These are phyloP conservation scores for Colaptes auratus DNA, from an alignment of 2,113 vertebrate species.

Conservation along the genomic window DNA sequence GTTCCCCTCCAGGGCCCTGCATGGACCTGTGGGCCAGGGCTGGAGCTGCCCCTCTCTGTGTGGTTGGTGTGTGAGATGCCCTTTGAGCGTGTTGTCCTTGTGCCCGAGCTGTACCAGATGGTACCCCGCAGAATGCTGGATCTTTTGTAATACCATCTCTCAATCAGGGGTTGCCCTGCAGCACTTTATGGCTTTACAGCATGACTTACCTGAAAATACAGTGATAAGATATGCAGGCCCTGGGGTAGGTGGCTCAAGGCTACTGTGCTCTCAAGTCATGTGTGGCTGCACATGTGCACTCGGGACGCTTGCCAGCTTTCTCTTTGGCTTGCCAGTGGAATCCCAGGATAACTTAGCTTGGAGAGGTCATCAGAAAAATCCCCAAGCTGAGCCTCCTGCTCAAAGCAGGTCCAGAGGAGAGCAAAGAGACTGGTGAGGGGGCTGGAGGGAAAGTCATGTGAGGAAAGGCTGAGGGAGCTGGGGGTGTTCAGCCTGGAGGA, in stretches of 20 bases:
- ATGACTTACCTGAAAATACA: neutral
- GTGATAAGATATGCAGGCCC: neutral
- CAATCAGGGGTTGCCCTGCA: neutral
- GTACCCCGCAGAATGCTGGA: neutral
- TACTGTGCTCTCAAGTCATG: accelerated
- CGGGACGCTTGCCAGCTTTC: neutral
- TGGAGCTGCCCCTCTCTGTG: neutral
- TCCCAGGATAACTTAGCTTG: neutral
- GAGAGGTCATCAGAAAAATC: neutral
- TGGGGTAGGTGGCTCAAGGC: neutral
- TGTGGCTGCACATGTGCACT: neutral
- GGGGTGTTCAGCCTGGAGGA: no score
- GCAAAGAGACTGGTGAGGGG: no score
- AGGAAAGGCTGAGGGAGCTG: no score
- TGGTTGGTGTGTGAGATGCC: neutral
- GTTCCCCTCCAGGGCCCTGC: neutral
- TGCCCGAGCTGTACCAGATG: neutral
- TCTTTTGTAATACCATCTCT: neutral
- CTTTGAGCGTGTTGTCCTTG: neutral
- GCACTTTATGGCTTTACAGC: conserved; percentile 35
- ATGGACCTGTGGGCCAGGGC: neutral
- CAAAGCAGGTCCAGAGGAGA: neutral
- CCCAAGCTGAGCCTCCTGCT: neutral
- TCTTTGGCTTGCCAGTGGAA: neutral
- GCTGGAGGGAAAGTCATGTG: no score